Conservation (phyloP, 2,797 vertebrate genomes). For the Zalophus californianus region DNA sequence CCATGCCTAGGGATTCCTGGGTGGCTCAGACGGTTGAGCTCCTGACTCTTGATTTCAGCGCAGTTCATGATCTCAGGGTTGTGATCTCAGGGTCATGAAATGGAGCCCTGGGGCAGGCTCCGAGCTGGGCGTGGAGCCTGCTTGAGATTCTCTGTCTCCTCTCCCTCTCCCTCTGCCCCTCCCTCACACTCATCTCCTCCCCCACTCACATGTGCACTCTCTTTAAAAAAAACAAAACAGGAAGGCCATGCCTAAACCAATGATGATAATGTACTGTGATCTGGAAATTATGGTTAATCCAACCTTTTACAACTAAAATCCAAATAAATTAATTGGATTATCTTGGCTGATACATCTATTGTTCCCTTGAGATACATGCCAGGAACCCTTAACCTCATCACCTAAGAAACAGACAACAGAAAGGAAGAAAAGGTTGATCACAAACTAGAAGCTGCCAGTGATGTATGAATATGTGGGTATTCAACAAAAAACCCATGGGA, state of each 20-base stretch:
- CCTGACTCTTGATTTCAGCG: neutral
- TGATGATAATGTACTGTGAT: neutral
- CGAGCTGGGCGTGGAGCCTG: neutral
- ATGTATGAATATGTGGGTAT: neutral
- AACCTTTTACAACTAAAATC: neutral
- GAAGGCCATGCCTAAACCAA: neutral
- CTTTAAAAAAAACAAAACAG: neutral
- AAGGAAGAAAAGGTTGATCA: neutral
- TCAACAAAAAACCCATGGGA: neutral
- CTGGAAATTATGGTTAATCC: constrained; percentile 11
- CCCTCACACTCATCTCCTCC: neutral
- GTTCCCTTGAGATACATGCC: neutral
- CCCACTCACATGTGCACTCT: neutral
- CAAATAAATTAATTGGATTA: constrained; percentile 55
- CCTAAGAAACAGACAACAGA: neutral
- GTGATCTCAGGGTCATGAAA: neutral
- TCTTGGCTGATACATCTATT: neutral
- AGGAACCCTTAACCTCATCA: neutral
- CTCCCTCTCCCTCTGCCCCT: neutral
- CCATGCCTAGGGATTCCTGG: neutral
- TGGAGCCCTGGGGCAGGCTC: neutral
- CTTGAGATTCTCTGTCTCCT: neutral
- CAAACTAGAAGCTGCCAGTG: neutral
- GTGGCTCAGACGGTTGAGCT: neutral
- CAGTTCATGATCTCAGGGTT: neutral